These are phyloP conservation scores for Apis laboriosa DNA, from an alignment of 1,140 invertebrate genomes.

Conservation along the genomic window DNA sequence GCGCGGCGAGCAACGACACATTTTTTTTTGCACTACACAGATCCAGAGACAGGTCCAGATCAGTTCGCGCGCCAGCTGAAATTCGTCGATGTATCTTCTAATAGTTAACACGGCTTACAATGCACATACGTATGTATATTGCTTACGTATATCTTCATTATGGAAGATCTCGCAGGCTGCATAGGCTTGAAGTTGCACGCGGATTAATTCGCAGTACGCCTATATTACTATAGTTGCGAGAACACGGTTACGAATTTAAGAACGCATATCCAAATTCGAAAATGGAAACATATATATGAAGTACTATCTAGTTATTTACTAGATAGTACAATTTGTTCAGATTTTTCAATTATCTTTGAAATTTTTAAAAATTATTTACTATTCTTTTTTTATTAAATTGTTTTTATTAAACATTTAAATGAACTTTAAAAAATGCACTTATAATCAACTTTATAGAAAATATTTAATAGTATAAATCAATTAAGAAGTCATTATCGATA, in stretches of 20 bases:
- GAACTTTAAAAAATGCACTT: too few species aligned
- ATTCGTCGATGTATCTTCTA: not conserved
- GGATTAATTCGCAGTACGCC: not conserved
- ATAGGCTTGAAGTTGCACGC: constrained; percentile 45
- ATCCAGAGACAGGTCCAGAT: not conserved
- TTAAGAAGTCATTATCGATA: not conserved
- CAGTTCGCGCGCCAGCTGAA: not conserved
- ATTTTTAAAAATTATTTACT: not conserved
- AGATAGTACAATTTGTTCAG: too few species aligned
- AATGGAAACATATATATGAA: not conserved
- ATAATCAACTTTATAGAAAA: not conserved
- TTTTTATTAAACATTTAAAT: too few species aligned
- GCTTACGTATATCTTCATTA: constrained; percentile 41
- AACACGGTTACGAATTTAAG: constrained; percentile 4
- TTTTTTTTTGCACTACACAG: constrained; percentile 48
- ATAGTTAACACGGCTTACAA: not conserved
- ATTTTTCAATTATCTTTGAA: not conserved
- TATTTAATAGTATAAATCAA: not conserved
- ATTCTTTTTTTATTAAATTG: not conserved
- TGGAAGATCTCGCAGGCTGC: constrained; percentile 32
- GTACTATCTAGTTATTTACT: too few species aligned
- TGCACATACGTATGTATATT: not conserved
- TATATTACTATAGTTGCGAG: not conserved
- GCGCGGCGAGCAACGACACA: constrained; percentile 32
- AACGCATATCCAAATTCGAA: constrained; percentile 39